phyloP scores from a whole-genome alignment of 2,888 invertebrate genomes.

The Netelia melanura region DNA sequence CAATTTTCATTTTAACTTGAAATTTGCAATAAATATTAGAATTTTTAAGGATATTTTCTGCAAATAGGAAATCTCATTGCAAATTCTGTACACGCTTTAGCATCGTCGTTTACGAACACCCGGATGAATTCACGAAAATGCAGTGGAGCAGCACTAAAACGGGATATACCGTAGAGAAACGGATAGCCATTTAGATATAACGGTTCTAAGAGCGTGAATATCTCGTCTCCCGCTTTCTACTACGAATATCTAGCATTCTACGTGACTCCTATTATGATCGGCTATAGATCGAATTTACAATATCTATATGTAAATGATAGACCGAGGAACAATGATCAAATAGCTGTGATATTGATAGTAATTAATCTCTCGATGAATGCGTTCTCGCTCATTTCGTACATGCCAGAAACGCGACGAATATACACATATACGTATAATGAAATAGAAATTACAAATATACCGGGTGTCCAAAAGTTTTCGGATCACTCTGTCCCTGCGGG shows the following conservation, averaged over 20 bases:
- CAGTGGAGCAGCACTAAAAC: conserved; percentile 13
- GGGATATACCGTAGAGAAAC: background rate
- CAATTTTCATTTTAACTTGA: too few species aligned
- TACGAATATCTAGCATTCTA: conserved; percentile 31
- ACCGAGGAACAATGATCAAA: conserved; percentile 25
- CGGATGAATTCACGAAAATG: conserved; percentile 12
- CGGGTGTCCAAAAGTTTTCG: too few species aligned
- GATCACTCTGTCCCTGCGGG: too few species aligned
- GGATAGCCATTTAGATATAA: conserved; percentile 18
- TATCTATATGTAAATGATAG: background rate
- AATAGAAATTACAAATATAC: too few species aligned
- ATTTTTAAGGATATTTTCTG: too few species aligned
- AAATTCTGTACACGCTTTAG: conserved; percentile 41
- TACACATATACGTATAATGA: too few species aligned
- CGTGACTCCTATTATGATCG: conserved; percentile 1
- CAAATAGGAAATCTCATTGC: background rate
- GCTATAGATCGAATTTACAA: background rate
- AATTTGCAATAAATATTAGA: too few species aligned
- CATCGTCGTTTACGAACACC: conserved; percentile 27
- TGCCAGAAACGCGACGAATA: background rate
- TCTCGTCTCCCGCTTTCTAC: too few species aligned
- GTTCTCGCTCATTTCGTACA: conserved; percentile 17
- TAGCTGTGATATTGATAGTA: conserved; percentile 56
- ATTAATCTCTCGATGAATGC: conserved; percentile 48
- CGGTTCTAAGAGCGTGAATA: conserved; percentile 12